Evolutionary conservation across 2,888 invertebrate species (phyloP).

Genomic region (Drosophila tripunctata): DNA sequence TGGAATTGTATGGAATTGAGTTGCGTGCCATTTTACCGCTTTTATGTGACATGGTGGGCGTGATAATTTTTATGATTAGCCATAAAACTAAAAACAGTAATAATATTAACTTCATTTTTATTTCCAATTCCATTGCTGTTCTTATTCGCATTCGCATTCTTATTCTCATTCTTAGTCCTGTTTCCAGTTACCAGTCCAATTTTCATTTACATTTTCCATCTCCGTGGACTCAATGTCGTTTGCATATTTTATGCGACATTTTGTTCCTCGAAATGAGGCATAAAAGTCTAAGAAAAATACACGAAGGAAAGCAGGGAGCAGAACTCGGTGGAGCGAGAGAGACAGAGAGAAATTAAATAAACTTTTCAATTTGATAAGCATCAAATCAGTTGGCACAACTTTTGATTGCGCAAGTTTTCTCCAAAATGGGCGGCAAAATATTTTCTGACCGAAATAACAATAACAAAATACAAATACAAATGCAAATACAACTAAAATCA

Average conservation of each 20-base stretch:
- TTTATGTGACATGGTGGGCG: conserved; percentile 70
- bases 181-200: too few relatives aligned
- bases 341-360: conserved; percentile 32
- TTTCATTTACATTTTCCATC: conserved; percentile 17
- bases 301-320: not conserved
- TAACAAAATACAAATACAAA: conserved; percentile 21
- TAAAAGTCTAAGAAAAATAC: conserved; percentile 16
- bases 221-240: conserved; percentile 40
- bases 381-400: conserved; percentile 66
- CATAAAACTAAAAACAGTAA: conserved; percentile 77
- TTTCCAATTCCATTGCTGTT: conserved; percentile 55
- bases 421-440: conserved; percentile 31
- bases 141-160: conserved; percentile 1
- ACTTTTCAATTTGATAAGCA: conserved; percentile 77
- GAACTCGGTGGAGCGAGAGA: not conserved
- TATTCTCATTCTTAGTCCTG: not conserved
- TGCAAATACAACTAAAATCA: conserved; percentile 22
- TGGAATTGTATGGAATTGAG: conserved; percentile 35
- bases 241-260: conserved; percentile 62
- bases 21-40: conserved; percentile 35
- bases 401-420: conserved; percentile 74
- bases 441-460: conserved; percentile 61
- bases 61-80: conserved; percentile 78
- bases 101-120: conserved; percentile 75
- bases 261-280: conserved; percentile 24